Conservation (phyloP, 2,888 invertebrate species). For the Limnephilus auricula region DNA sequence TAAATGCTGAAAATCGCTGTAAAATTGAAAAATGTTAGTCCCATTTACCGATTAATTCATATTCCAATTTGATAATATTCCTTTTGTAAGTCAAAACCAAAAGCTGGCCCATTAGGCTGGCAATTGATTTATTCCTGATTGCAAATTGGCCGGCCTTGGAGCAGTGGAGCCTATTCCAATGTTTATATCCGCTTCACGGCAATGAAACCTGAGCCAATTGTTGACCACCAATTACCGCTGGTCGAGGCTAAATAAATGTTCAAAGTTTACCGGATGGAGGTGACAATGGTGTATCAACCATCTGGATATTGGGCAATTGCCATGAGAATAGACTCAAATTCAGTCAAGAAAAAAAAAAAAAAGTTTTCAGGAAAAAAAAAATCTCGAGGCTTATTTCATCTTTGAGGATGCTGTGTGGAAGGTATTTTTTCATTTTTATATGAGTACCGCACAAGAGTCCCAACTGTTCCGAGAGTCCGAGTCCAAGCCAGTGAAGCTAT, state of each 20-base stretch:
- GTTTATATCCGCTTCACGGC: slow-evolving; percentile 4
- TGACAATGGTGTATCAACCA: background rate
- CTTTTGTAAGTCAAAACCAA: background rate
- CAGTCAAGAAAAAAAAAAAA: background rate
- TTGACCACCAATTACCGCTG: slow-evolving; percentile 29
- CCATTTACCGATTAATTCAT: background rate
- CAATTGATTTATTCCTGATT: background rate
- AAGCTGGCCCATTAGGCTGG: background rate
- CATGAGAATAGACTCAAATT: too few relatives aligned
- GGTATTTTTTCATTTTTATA: too few relatives aligned
- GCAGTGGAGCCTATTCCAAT: background rate
- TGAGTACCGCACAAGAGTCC: too few relatives aligned
- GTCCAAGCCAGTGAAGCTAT: too few relatives aligned
- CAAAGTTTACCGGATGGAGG: background rate
- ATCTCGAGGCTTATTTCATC: too few relatives aligned
- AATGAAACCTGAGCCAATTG: background rate
- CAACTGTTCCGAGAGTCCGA: too few relatives aligned
- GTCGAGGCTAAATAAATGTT: background rate
- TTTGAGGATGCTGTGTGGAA: too few relatives aligned
- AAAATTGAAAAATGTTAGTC: background rate
- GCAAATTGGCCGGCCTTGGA: background rate
- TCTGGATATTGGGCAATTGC: background rate
- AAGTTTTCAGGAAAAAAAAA: too few relatives aligned
- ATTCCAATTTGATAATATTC: background rate
- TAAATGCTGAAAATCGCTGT: background rate